phyloP scores from a whole-genome alignment of 2,888 invertebrate species.

The Cerastis leucographa region DNA sequence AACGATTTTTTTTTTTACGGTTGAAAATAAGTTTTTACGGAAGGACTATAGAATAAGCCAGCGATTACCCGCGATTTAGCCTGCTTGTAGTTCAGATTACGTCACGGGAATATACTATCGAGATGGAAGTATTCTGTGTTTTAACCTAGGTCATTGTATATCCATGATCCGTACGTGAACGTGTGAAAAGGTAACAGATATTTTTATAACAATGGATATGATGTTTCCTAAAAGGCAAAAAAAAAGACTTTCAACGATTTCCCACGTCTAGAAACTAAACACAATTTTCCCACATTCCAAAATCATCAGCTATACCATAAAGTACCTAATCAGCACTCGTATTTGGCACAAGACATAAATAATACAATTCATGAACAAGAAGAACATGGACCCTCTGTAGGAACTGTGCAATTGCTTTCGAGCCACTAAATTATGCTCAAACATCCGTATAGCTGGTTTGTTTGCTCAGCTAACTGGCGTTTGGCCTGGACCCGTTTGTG shows the following conservation, averaged over 20 bases:
- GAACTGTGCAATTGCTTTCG: slow-evolving; percentile 67
- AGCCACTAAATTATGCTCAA: slow-evolving; percentile 62
- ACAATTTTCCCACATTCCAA: slow-evolving; percentile 46
- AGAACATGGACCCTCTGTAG: slow-evolving; percentile 66
- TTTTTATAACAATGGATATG: too few relatives aligned
- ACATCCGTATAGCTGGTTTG: slow-evolving; percentile 58
- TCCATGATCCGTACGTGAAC: too few relatives aligned
- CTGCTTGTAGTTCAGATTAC: too few relatives aligned
- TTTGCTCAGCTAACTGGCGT: slow-evolving; percentile 52
- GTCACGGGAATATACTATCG: too few relatives aligned
- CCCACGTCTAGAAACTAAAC: neutral
- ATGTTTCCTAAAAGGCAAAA: neutral
- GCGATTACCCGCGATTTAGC: too few relatives aligned
- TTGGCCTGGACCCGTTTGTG: slow-evolving; percentile 47
- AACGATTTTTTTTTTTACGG: too few relatives aligned
- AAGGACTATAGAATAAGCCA: too few relatives aligned
- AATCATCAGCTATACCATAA: slow-evolving; percentile 36
- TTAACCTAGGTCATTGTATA: too few relatives aligned
- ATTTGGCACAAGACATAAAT: slow-evolving; percentile 67
- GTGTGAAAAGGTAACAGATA: too few relatives aligned
- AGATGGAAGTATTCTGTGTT: too few relatives aligned
- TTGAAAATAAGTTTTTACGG: too few relatives aligned
- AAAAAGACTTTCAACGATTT: neutral
- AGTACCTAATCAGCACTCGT: slow-evolving; percentile 52
- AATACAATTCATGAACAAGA: slow-evolving; percentile 60